These are phyloP conservation scores for Metaphire vulgaris DNA, from an alignment of 1,140 invertebrate species.

Conservation along the genomic window DNA sequence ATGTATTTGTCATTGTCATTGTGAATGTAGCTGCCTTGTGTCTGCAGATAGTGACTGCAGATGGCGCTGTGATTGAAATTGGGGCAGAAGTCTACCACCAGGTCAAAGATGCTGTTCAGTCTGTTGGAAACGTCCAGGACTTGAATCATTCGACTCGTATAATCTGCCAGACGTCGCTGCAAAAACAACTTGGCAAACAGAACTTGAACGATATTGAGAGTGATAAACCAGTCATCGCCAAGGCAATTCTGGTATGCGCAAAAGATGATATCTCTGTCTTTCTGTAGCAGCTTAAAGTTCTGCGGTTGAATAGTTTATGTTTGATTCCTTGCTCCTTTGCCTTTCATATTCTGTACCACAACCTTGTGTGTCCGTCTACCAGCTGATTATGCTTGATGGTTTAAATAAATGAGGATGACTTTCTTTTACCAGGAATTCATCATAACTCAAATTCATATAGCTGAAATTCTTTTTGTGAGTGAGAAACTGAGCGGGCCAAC, in stretches of 20 bases:
- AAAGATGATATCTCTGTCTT: neutral
- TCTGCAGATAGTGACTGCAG: slow-evolving; percentile 39
- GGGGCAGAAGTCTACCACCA: slow-evolving; percentile 44
- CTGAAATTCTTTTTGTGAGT: no score
- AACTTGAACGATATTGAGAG: slow-evolving; percentile 38
- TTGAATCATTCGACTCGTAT: slow-evolving; percentile 39
- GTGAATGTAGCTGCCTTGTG: no score
- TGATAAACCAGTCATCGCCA: slow-evolving; percentile 29
- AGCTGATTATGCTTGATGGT: no score
- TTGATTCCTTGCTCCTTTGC: no score
- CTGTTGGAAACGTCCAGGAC: slow-evolving; percentile 41
- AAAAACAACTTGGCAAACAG: slow-evolving; percentile 36
- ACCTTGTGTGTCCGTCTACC: no score
- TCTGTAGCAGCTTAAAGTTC: neutral
- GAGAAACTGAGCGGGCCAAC: no score
- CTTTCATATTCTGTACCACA: no score
- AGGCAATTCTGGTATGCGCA: slow-evolving; percentile 3
- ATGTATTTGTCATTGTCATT: no score
- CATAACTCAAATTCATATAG: no score
- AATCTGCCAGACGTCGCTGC: slow-evolving; percentile 37
- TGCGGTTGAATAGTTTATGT: neutral
- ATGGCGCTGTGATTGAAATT: slow-evolving; percentile 42
- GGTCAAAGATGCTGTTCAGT: slow-evolving; percentile 36
- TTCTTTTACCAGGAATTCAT: no score
- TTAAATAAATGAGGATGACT: no score